phyloP scores from a whole-genome alignment of 2,113 vertebrate species.

The Cairina moschata region DNA sequence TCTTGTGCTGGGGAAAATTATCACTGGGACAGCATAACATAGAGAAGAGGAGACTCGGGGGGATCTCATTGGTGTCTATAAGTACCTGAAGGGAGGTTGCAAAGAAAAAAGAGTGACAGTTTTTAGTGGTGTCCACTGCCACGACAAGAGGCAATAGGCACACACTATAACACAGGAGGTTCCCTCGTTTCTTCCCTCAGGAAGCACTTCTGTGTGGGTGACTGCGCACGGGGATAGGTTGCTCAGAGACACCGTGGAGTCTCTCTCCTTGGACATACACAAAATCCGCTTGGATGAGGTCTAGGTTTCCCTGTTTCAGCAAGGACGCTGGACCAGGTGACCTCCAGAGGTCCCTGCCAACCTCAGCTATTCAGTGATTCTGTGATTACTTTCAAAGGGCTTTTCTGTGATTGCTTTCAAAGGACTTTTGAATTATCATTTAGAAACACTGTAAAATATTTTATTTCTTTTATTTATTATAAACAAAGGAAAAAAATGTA shows the following conservation, averaged over 20 bases:
- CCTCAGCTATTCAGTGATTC: neutral
- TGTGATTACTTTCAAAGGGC: neutral
- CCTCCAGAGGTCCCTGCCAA: neutral
- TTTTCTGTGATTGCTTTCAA: neutral
- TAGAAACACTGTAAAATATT: constrained; percentile 28
- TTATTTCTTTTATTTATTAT: neutral
- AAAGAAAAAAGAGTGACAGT: no score
- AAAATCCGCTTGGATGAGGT: accelerated
- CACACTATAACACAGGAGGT: no score
- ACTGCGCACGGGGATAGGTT: no score
- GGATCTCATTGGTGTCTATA: no score
- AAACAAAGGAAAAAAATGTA: neutral
- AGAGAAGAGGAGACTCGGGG: no score
- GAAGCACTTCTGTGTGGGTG: no score
- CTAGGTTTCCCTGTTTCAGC: neutral
- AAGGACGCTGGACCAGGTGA: neutral
- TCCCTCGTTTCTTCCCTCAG: no score
- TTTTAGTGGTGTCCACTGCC: no score
- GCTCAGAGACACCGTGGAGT: neutral
- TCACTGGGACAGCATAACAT: no score
- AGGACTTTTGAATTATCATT: constrained; percentile 18
- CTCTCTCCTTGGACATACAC: neutral
- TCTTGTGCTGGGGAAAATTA: neutral
- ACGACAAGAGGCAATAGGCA: no score
- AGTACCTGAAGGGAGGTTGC: no score